These are phyloP conservation scores for Polypedilum pembai DNA, from an alignment of 1,140 invertebrate species.

Conservation along the genomic window DNA sequence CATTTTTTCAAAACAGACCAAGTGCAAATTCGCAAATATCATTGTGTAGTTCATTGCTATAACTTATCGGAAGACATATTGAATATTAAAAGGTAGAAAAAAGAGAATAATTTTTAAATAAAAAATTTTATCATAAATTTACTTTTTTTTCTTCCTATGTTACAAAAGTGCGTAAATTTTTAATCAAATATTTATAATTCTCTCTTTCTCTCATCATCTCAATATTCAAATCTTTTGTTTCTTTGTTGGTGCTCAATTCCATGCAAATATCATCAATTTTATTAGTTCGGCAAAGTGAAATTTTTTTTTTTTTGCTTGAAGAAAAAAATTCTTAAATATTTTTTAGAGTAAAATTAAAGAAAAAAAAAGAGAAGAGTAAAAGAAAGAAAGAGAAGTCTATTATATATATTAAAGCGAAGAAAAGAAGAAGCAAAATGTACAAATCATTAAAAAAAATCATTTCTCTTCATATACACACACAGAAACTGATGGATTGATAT, in stretches of 20 bases:
- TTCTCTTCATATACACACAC: not conserved
- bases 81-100: constrained; percentile 6
- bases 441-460: constrained; percentile 10
- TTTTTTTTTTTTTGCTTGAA: not conserved
- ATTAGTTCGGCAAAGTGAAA: not conserved
- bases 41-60: not conserved
- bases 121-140: no score
- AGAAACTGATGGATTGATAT: constrained; percentile 20
- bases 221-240: not conserved
- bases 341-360: not conserved
- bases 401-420: not conserved
- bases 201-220: not conserved
- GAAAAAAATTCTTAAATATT: not conserved
- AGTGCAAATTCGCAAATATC: not conserved
- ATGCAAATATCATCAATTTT: not conserved
- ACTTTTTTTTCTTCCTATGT: no score
- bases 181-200: not conserved
- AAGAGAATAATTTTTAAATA: not conserved
- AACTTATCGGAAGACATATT: constrained; percentile 4
- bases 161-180: constrained; percentile 6
- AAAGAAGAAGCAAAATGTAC: not conserved
- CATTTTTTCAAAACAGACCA: not conserved
- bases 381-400: not conserved
- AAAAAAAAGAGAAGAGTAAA: not conserved
- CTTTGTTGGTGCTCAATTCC: not conserved